These are phyloP conservation scores for Grammomys dolichurus DNA, from an alignment of 2,113 vertebrate species.

Conservation along the genomic window DNA sequence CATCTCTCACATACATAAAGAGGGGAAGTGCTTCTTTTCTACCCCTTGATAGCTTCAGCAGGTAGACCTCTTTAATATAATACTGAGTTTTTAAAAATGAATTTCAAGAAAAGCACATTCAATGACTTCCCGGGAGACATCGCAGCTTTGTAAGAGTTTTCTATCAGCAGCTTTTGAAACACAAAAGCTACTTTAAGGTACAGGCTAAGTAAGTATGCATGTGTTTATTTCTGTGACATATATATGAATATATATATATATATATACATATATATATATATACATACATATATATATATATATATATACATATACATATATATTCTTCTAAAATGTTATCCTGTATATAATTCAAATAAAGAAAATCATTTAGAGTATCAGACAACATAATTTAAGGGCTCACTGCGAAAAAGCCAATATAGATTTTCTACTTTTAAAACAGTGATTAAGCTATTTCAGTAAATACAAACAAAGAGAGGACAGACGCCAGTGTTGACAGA, in stretches of 20 bases:
- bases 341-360: background rate
- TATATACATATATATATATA: background rate
- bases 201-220: background rate
- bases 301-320: background rate
- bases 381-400: background rate
- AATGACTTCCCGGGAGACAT: background rate
- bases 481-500: background rate
- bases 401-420: background rate
- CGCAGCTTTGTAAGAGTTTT: background rate
- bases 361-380: background rate
- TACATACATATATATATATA: too few species aligned
- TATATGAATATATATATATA: too few species aligned
- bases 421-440: constrained; percentile 39
- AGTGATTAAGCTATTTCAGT: constrained; percentile 26
- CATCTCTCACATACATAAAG: background rate
- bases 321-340: background rate
- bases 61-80: constrained; percentile 39
- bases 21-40: background rate
- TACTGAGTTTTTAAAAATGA: background rate
- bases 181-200: constrained; percentile 17
- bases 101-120: constrained; percentile 22
- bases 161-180: background rate
- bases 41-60: background rate
- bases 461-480: background rate
- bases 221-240: background rate